Conservation (phyloP, 2,888 invertebrate genomes). For the Apodemia hepburni region DNA sequence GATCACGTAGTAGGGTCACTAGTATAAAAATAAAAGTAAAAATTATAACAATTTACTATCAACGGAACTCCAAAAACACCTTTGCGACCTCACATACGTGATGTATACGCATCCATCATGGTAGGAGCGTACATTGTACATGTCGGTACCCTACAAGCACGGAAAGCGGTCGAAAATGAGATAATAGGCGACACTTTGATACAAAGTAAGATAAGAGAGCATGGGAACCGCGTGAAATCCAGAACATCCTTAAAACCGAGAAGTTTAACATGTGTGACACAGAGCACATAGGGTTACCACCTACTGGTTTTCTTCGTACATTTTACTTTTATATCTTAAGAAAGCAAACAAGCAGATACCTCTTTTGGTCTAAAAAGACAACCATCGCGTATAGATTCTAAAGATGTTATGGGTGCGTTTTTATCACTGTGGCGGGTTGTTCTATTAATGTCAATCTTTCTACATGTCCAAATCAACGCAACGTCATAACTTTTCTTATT, state of each 20-base stretch:
- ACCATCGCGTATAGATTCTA: too few species aligned
- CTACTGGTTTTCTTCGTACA: conserved; percentile 12
- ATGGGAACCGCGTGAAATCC: conserved; percentile 70
- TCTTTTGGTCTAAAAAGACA: too few species aligned
- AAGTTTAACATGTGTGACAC: conserved; percentile 40
- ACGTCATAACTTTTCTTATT: too few species aligned
- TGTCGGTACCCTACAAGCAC: conserved; percentile 65
- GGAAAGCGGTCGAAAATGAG: conserved; percentile 69
- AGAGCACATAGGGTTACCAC: conserved; percentile 44
- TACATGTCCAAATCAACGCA: too few species aligned
- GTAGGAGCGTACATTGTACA: conserved; percentile 57
- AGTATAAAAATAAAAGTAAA: too few species aligned
- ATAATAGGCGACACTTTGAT: conserved; percentile 77
- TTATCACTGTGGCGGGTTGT: background rate
- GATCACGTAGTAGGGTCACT: too few species aligned
- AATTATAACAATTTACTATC: conserved; percentile 4
- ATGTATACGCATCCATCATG: conserved; percentile 70
- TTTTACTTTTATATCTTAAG: background rate
- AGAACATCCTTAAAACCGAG: conserved; percentile 43
- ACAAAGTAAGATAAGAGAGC: conserved; percentile 68
- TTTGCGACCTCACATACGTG: conserved; percentile 40
- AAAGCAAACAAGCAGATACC: too few species aligned
- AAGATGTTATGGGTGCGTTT: too few species aligned
- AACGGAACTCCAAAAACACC: conserved; percentile 22
- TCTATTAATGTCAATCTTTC: background rate